Evolutionary conservation across 2,888 invertebrate genomes (phyloP).

Genomic region (Serripes groenlandicus): DNA sequence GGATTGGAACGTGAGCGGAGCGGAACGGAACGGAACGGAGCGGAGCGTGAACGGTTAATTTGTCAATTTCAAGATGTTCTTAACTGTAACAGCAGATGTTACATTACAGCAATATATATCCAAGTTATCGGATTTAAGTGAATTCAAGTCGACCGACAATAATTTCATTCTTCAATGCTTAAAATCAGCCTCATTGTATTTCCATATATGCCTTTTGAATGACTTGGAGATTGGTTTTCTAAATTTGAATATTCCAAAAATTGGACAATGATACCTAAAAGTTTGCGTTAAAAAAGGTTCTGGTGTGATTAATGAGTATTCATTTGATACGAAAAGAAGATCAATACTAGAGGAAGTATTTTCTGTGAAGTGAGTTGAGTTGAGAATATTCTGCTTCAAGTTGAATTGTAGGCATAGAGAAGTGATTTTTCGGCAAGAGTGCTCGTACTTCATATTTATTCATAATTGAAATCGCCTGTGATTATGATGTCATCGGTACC

Average conservation of each 20-base stretch:
- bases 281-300: too few relatives aligned
- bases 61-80: too few relatives aligned
- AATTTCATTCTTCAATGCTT: too few relatives aligned
- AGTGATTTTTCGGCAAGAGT: neutral
- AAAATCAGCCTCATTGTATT: neutral
- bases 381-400: neutral
- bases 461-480: constrained; percentile 13
- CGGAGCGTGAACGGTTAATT: too few relatives aligned
- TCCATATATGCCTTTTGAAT: neutral
- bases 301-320: neutral
- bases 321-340: neutral
- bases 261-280: neutral
- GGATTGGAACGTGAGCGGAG: too few relatives aligned
- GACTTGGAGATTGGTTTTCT: neutral
- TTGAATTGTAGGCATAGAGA: constrained; percentile 2
- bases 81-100: too few relatives aligned
- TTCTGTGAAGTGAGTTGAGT: constrained; percentile 17
- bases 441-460: neutral
- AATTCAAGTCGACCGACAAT: too few relatives aligned
- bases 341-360: constrained; percentile 1
- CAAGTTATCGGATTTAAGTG: too few relatives aligned
- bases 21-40: too few relatives aligned
- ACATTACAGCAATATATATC: too few relatives aligned
- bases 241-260: neutral
- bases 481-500: constrained; percentile 8